These are phyloP conservation scores for Heliothis peltigera DNA, from an alignment of 2,888 invertebrate genomes.

Conservation along the genomic window DNA sequence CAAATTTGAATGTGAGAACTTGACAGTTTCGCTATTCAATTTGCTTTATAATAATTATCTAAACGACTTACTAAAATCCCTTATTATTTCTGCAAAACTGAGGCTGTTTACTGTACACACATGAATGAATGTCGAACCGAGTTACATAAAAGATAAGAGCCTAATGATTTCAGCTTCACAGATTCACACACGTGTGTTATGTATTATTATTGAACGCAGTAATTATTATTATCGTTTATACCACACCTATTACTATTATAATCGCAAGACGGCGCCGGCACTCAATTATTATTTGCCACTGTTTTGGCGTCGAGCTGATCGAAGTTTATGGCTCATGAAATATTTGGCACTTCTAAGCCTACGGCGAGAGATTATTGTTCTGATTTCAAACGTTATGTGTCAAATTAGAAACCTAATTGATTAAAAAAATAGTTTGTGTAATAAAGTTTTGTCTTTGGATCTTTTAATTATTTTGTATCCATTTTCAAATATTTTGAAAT, in stretches of 20 bases:
- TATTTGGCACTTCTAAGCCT: constrained; percentile 30
- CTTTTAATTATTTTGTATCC: too few relatives aligned
- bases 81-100: too few relatives aligned
- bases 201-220: constrained; percentile 24
- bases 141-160: neutral
- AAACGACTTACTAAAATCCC: too few relatives aligned
- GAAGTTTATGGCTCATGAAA: constrained; percentile 65
- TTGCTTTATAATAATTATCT: too few relatives aligned
- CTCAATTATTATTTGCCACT: constrained; percentile 68
- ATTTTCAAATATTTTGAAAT: too few relatives aligned
- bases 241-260: constrained; percentile 51
- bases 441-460: too few relatives aligned
- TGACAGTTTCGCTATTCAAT: too few relatives aligned
- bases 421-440: too few relatives aligned
- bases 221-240: constrained; percentile 61
- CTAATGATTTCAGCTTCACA: constrained; percentile 1
- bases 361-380: neutral
- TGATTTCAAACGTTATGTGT: neutral
- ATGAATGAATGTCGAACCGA: too few relatives aligned
- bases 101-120: too few relatives aligned
- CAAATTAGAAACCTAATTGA: too few relatives aligned
- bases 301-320: constrained; percentile 64
- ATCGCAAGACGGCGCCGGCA: constrained; percentile 63
- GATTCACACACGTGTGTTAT: neutral
- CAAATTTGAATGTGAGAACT: too few relatives aligned